Percentiles rank a stretch among this genome's conserved stretches.
These are phyloP conservation scores for Charaxes varanes DNA, from an alignment of 1,140 invertebrate species.

Conservation along the genomic window DNA sequence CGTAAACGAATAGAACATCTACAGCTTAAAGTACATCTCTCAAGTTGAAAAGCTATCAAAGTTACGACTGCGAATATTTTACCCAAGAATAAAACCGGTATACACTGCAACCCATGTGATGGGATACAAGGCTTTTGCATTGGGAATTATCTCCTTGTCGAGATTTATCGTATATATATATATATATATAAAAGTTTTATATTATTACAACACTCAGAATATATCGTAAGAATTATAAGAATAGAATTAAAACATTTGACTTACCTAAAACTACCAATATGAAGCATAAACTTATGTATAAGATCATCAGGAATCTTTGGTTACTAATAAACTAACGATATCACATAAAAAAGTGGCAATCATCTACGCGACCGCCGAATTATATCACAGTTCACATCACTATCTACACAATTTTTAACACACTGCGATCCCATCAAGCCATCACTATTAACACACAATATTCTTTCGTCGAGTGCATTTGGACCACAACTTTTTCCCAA, in stretches of 20 bases:
- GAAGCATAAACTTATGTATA: constrained; percentile 72
- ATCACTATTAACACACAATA: constrained; percentile 61
- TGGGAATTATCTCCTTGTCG: too few species aligned
- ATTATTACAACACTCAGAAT: too few species aligned
- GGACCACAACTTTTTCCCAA: constrained; percentile 58
- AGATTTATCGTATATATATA: too few species aligned
- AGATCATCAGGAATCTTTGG: constrained; percentile 73
- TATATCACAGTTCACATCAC: constrained; percentile 68
- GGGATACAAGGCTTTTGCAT: too few species aligned
- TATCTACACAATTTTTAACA: constrained; percentile 56
- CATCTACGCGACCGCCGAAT: constrained; percentile 63
- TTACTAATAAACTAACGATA: constrained; percentile 70
- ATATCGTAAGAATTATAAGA: too few species aligned
- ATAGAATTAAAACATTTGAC: constrained; percentile 25
- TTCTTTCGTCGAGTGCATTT: constrained; percentile 59
- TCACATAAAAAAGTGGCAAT: constrained; percentile 61
- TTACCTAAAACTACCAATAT: constrained; percentile 72
- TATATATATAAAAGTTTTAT: too few species aligned
- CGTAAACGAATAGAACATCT: too few species aligned
- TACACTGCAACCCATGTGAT: too few species aligned
- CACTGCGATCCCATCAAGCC: constrained; percentile 68
- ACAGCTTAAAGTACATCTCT: too few species aligned
- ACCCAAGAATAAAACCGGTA: too few species aligned
- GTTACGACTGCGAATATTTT: too few species aligned
- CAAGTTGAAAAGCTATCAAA: too few species aligned